Conservation (phyloP, 2,888 invertebrate genomes). For the Rhopalosiphum nymphaeae region DNA sequence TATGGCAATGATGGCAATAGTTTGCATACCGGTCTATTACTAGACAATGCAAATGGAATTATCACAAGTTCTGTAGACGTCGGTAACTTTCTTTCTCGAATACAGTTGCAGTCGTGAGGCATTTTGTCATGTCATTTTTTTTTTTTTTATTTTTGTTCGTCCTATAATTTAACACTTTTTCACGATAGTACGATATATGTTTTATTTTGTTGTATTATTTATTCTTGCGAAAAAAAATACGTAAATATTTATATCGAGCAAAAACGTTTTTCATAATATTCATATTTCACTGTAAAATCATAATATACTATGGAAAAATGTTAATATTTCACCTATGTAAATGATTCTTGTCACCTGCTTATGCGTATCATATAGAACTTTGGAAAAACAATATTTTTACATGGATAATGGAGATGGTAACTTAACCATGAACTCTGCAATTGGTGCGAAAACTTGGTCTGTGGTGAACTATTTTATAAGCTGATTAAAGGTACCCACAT, state of each 20-base stretch:
- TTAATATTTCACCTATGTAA: neutral
- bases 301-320: neutral
- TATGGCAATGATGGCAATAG: neutral
- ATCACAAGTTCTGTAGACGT: neutral
- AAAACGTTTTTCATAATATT: neutral
- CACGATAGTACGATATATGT: neutral
- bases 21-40: neutral
- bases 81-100: neutral
- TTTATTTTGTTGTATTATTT: neutral
- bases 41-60: neutral
- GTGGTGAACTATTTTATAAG: neutral
- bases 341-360: neutral
- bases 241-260: neutral
- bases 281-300: neutral
- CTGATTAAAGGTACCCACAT: neutral
- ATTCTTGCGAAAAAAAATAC: neutral
- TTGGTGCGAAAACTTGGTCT: neutral
- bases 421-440: neutral
- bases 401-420: neutral
- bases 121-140: neutral
- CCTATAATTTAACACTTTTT: neutral
- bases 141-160: neutral
- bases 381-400: neutral
- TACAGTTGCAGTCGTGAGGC: neutral
- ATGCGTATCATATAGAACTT: neutral